Conservation (phyloP, 2,113 vertebrate species). For the Chionodraco myersi region DNA sequence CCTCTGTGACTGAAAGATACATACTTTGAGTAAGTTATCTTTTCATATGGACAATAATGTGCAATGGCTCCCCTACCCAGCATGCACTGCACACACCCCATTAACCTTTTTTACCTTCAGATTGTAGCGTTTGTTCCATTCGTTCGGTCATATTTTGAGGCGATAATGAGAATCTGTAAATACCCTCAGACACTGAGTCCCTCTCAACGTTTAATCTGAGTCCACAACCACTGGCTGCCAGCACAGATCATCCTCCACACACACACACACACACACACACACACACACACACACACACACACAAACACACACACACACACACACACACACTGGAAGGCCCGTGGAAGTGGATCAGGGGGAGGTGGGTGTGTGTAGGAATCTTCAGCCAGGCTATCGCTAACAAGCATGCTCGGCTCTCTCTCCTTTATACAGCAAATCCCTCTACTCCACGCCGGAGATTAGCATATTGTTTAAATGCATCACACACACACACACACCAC, state of each 20-base stretch:
- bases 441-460: conserved; percentile 77
- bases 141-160: conserved; percentile 51
- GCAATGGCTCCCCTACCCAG: background rate
- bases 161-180: conserved; percentile 80
- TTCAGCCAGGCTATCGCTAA: conserved; percentile 83
- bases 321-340: conserved; percentile 54
- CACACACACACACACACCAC: conserved; percentile 8
- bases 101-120: background rate
- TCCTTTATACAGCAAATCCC: conserved; percentile 79
- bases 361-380: conserved; percentile 82
- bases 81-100: conserved; percentile 3
- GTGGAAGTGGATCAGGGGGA: conserved; percentile 80
- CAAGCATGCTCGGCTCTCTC: conserved; percentile 78
- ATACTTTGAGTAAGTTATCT: background rate
- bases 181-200: conserved; percentile 77
- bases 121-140: background rate
- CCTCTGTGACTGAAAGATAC: background rate
- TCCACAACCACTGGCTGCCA: conserved; percentile 74
- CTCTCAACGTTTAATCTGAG: conserved; percentile 79
- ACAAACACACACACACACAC: conserved; percentile 14
- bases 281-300: conserved; percentile 39
- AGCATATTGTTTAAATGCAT: conserved; percentile 72
- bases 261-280: conserved; percentile 20
- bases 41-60: background rate
- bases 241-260: conserved; percentile 72